These are phyloP conservation scores for Podarcis cretensis DNA, from an alignment of 2,113 vertebrate species.

Conservation along the genomic window DNA sequence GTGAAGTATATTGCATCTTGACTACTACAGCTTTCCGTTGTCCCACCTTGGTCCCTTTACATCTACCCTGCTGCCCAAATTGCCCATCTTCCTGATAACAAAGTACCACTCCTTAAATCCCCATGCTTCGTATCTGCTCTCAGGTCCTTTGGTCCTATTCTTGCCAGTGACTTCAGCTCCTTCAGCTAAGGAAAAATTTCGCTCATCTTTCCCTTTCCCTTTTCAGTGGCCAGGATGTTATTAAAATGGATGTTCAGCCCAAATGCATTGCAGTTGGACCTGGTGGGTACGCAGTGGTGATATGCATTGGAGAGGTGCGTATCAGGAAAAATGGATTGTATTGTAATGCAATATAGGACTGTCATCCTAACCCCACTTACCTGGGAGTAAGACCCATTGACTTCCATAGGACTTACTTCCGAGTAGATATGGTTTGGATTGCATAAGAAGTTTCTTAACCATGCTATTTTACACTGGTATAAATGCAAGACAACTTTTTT, in stretches of 20 bases:
- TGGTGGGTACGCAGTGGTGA: conserved; percentile 84
- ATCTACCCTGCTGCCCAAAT: background rate
- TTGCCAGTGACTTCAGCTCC: too few relatives aligned
- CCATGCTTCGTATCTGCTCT: background rate
- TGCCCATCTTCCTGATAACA: background rate
- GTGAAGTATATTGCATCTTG: background rate
- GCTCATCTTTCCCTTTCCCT: background rate
- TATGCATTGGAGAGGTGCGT: conserved; percentile 91
- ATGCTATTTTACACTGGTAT: too few relatives aligned
- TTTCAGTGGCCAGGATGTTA: conserved; percentile 85
- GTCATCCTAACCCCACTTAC: too few relatives aligned
- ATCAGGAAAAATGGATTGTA: background rate
- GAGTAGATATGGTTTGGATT: too few relatives aligned
- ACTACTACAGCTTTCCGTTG: background rate
- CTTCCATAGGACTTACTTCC: too few relatives aligned
- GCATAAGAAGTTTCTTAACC: too few relatives aligned
- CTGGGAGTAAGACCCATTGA: too few relatives aligned
- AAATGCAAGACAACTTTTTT: too few relatives aligned
- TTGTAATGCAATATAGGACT: background rate
- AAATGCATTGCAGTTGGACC: conserved; percentile 85
- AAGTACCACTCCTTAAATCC: background rate
- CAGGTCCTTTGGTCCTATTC: background rate
- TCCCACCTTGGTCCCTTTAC: background rate
- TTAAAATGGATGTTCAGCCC: conserved; percentile 94
- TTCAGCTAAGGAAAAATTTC: background rate